Evolutionary conservation across 1,140 invertebrate genomes (phyloP), one percentile per base, ranked within the genome.

Genomic region (Penaeus chinensis): DNA sequence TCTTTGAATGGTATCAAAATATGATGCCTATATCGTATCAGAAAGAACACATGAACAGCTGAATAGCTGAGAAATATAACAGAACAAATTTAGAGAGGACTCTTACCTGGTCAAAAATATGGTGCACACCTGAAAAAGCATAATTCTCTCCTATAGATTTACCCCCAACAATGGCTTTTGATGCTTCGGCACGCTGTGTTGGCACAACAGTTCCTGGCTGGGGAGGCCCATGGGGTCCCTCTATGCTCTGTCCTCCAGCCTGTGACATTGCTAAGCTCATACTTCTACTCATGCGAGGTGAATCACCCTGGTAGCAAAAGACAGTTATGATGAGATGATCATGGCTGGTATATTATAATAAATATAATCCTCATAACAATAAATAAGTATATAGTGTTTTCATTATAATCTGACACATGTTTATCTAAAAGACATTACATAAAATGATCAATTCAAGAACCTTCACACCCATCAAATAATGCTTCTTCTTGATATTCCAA

Each of bases 51-150:
- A 42, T 42, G 37, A 42, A 42, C 37, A 42, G n/a, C 37, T 42
- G 37, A 42, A 42, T 3, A 42, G 37, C 37, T 42, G 37, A 42
- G 4, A 42, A 42, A 42, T 37, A 81, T 32, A 20, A n/a, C 16
- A 37, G 4, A 63, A 18, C 18, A 42, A 42, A 42, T 8, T 42
- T 42, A 8, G 37, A 42, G 37, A 42, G 37, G 37, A 42, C 54
- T 27, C 80, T 19, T 65, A 87, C 85, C 80, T 87, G 85, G 60
- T 97, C 96, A 93, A 97, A 97, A 88, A 97, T 96, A 91, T 97
- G 96, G 92, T 97, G 96, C 83, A 97, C 96, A 65, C 96, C 96
- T 89, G 95, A 94, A 92, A 96, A 97, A 2, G 96, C 95, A 94
- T 97, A 97, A 91, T 96, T 96, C 91, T 96, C 95, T 87, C 95